These are phyloP conservation scores for Apantesis nais DNA, from an alignment of 2,888 invertebrate species.

Conservation along the genomic window DNA sequence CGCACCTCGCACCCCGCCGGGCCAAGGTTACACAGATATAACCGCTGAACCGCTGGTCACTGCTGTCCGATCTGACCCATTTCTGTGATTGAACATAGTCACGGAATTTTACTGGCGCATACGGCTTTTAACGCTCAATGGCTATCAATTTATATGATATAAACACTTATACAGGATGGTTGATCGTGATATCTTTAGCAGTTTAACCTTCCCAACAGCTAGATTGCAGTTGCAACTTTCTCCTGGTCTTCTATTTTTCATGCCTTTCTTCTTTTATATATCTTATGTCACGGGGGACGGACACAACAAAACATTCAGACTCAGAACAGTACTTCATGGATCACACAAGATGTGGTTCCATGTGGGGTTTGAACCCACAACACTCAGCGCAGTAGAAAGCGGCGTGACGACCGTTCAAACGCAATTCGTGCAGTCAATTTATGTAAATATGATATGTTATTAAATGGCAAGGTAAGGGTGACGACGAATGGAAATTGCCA, in stretches of 20 bases:
- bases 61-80: slow-evolving; percentile 44
- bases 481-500: slow-evolving; percentile 24
- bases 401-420: too few relatives aligned
- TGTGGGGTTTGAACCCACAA: too few relatives aligned
- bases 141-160: neutral
- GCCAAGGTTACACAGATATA: slow-evolving; percentile 62
- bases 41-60: slow-evolving; percentile 49
- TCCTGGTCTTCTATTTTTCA: neutral
- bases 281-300: too few relatives aligned
- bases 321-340: too few relatives aligned
- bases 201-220: neutral
- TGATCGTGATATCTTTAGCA: neutral
- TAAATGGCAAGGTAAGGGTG: neutral
- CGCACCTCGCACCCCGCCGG: slow-evolving; percentile 54
- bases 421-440: too few relatives aligned
- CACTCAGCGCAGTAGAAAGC: too few relatives aligned
- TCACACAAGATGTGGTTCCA: too few relatives aligned
- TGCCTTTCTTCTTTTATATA: neutral
- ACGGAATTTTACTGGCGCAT: slow-evolving; percentile 15
- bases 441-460: neutral
- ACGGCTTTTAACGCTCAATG: neutral
- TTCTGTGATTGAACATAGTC: slow-evolving; percentile 29
- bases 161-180: neutral
- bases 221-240: neutral
- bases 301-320: too few relatives aligned